phyloP scores from a whole-genome alignment of 2,888 invertebrate species.

The Sisyra nigra region DNA sequence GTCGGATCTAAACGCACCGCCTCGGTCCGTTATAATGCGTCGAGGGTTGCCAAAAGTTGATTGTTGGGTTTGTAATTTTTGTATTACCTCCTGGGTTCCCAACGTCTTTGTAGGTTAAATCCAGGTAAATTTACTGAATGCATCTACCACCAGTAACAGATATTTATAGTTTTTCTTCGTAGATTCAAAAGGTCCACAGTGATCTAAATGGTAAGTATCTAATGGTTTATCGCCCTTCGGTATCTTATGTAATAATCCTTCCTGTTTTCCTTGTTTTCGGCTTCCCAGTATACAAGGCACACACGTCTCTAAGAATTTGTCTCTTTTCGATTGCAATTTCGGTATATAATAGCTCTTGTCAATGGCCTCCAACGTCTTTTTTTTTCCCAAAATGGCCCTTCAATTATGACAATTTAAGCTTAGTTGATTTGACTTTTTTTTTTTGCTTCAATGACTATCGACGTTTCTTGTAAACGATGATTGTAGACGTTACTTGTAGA shows the following conservation, averaged over 20 bases:
- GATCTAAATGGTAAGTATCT: too few relatives aligned
- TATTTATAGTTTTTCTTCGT: constrained; percentile 21
- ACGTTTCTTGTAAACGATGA: too few relatives aligned
- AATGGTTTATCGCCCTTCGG: constrained; percentile 9
- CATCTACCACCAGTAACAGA: constrained; percentile 21
- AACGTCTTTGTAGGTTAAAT: too few relatives aligned
- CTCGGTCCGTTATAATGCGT: constrained; percentile 20
- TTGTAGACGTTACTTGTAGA: too few relatives aligned
- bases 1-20: constrained; percentile 21
- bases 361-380: too few relatives aligned
- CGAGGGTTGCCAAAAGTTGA: constrained; percentile 21
- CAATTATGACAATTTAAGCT: too few relatives aligned
- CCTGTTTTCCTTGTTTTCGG: not conserved
- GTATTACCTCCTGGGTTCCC: constrained; percentile 21
- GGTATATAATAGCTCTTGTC: too few relatives aligned
- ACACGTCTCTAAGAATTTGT: not conserved
- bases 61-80: constrained; percentile 18
- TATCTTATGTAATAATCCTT: not conserved
- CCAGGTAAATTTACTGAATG: constrained; percentile 23
- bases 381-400: too few relatives aligned
- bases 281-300: constrained; percentile 11
- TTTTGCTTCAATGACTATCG: too few relatives aligned
- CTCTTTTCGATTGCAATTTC: too few relatives aligned
- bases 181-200: constrained; percentile 17
- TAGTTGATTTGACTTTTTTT: too few relatives aligned